Base-by-base conservation (phyloP, 2,888 invertebrate species). In the Plebejus anna region DNA sequence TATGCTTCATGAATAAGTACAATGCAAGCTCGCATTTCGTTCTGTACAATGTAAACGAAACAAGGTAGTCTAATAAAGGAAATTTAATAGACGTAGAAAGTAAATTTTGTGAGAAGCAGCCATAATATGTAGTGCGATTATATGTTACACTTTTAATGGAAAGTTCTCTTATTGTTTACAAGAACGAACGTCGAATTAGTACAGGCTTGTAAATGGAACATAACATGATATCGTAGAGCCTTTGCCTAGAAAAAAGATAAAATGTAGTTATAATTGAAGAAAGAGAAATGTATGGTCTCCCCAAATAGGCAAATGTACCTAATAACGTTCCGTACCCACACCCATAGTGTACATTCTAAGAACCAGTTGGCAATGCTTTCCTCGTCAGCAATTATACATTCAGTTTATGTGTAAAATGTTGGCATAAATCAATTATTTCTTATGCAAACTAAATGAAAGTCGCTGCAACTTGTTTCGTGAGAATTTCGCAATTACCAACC, bases 131-230 rank as follows among this genome's bases (percentile, higher is more conserved):
- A 36, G 55, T 55, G 73, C 55, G 51, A 51, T 73, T 73, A 55
- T 73, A 73, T 73, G 73, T 73, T 55, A 73, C 55, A 73, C 73
- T 73, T 55, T 73, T 73, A 32, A 51, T 73, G 73, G 73, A 73
- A 73, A 73, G 55, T 73, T 73, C 28, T 32, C 28, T 55, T 51
- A 51, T 73, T 72, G 72, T 72, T 72, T 13, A 47, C 22, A 72
- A 72, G 11, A 72, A 51, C 51, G 51, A 22, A 51, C 51, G 9
- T 42, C n/a, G 32, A 66, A 71, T 38, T 42, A 22, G 42, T 5
- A 28, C 11, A 66, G 28, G 4, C 0, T 6, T 16, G 13, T 66
- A 11, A 36, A 32, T 36, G 66, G 32, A 4, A 5, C 13, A 36
- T 66, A 28, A 28, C 61, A 28, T 28, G 28, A 61, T 22, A n/a